These are phyloP conservation scores for Sinocyclocheilus maitianheensis DNA, from an alignment of 2,113 vertebrate genomes.

Conservation along the genomic window DNA sequence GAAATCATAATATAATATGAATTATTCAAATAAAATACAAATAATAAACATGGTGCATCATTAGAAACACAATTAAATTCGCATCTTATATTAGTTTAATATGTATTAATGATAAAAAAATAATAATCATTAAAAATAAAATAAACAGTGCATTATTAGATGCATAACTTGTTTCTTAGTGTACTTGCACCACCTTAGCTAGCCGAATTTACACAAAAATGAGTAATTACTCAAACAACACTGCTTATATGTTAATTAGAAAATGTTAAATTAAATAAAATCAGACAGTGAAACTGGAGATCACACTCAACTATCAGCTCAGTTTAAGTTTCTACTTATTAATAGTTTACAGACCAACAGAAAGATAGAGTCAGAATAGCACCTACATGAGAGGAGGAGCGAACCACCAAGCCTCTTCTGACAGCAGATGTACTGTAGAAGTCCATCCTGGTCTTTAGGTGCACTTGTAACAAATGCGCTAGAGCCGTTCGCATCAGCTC, in stretches of 20 bases:
- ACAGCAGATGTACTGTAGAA: slow-evolving; percentile 77
- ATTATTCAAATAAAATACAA: too few species aligned
- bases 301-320: background rate
- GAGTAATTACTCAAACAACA: background rate
- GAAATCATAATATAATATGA: too few species aligned
- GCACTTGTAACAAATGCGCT: slow-evolving; percentile 41
- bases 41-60: background rate
- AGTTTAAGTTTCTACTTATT: background rate
- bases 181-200: background rate
- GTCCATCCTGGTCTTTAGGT: slow-evolving; percentile 64
- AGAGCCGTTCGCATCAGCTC: background rate
- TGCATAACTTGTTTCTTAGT: background rate
- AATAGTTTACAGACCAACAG: background rate
- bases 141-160: background rate
- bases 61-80: background rate
- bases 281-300: background rate
- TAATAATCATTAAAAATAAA: too few species aligned
- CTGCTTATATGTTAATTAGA: background rate
- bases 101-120: too few species aligned
- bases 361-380: slow-evolving; percentile 20
- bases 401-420: slow-evolving; percentile 68
- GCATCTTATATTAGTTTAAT: background rate
- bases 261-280: background rate
- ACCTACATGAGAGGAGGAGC: slow-evolving; percentile 70
- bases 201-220: background rate